phyloP scores from a whole-genome alignment of 2,113 vertebrate genomes.

The Chinchilla lanigera region DNA sequence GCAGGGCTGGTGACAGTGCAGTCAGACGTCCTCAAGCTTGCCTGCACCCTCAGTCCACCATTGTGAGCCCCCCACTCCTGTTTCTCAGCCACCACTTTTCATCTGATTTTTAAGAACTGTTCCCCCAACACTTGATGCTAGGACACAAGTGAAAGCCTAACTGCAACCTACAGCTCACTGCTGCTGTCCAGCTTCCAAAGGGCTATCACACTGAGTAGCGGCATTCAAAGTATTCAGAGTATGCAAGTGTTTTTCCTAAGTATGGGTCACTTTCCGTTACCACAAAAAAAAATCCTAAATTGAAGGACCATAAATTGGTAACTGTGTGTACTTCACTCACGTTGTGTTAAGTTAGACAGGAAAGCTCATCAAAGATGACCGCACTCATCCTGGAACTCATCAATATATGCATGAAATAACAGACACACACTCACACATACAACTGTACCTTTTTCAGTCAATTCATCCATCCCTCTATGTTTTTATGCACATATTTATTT shows the following conservation, averaged over 20 bases:
- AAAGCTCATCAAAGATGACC: too few relatives aligned
- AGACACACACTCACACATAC: neutral
- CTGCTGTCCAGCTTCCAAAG: too few relatives aligned
- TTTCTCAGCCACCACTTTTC: neutral
- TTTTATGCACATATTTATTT: neutral
- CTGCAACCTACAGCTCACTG: neutral
- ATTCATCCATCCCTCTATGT: neutral
- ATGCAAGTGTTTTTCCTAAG: neutral
- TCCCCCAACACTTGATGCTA: neutral
- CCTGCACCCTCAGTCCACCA: too few relatives aligned
- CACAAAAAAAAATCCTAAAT: neutral
- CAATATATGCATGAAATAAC: neutral
- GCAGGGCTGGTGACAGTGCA: too few relatives aligned
- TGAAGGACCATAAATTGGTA: neutral
- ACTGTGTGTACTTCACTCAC: neutral
- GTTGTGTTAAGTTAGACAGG: neutral
- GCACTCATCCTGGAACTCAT: neutral
- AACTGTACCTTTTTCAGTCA: neutral
- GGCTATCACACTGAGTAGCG: neutral
- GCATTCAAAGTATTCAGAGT: too few relatives aligned
- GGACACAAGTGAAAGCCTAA: neutral
- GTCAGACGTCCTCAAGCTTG: neutral
- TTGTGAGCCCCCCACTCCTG: neutral
- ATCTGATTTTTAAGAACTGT: neutral
- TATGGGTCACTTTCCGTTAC: neutral